phyloP scores from a whole-genome alignment of 1,140 invertebrate genomes.

The Caenorhabditis briggsae region DNA sequence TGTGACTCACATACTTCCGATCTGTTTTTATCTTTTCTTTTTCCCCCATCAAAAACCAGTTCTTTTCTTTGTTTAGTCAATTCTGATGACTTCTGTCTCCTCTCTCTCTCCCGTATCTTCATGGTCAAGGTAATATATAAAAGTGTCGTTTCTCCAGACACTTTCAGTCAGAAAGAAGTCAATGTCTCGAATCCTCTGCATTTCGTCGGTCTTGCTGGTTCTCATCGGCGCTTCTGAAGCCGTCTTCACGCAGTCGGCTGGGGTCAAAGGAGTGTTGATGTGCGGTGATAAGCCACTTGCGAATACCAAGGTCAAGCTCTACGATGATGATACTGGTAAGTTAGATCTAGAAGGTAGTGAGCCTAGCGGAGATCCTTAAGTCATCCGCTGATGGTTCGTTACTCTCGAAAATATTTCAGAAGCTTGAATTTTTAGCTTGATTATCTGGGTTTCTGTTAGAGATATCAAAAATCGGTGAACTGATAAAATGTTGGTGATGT shows the following conservation, averaged over 20 bases:
- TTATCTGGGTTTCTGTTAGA: too few species aligned
- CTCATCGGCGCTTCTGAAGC: conserved; percentile 22
- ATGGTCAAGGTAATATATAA: neutral
- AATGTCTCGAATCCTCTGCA: conserved; percentile 7
- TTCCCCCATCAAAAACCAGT: conserved; percentile 27
- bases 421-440: too few species aligned
- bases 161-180: neutral
- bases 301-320: conserved; percentile 66
- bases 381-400: too few species aligned
- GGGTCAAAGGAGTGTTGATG: conserved; percentile 66
- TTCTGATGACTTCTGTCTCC: neutral
- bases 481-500: too few species aligned
- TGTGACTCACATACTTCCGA: conserved; percentile 31
- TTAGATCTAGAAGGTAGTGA: too few species aligned
- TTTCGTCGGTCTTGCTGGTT: conserved; percentile 25
- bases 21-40: conserved; percentile 12
- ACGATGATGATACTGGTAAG: conserved; percentile 64
- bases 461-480: too few species aligned
- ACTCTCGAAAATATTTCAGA: too few species aligned
- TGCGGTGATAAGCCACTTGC: conserved; percentile 65
- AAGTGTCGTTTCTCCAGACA: conserved; percentile 12
- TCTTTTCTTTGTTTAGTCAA: conserved; percentile 45
- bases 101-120: conserved; percentile 13
- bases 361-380: too few species aligned
- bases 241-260: conserved; percentile 63